A percentile compares a stretch with the other conserved stretches of the same genome.
These are phyloP conservation scores for Serrognathus titanus DNA, from an alignment of 2,888 invertebrate genomes.

Conservation along the genomic window DNA sequence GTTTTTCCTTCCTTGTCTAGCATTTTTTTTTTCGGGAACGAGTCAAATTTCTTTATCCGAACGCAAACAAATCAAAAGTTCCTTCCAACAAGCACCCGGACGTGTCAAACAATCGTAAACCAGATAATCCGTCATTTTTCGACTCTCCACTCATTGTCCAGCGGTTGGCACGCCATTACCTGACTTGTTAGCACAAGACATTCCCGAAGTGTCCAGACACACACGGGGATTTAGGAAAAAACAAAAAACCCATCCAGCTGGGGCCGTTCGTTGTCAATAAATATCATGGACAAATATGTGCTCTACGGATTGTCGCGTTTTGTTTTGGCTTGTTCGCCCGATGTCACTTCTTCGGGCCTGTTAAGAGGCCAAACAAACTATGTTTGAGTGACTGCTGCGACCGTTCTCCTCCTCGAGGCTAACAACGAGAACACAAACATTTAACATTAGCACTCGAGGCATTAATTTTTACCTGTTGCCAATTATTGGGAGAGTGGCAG, in stretches of 20 bases:
- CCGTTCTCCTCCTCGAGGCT: slow-evolving; percentile 7
- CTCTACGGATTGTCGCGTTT: slow-evolving; percentile 48
- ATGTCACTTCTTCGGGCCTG: slow-evolving; percentile 43
- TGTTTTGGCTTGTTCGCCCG: slow-evolving; percentile 44
- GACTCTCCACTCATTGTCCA: too few species aligned
- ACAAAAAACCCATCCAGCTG: slow-evolving; percentile 38
- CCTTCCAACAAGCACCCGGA: too few species aligned
- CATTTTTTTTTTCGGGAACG: too few species aligned
- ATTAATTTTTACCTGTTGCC: too few species aligned
- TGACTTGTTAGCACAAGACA: slow-evolving; percentile 12
- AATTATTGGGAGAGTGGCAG: too few species aligned
- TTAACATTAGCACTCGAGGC: not conserved
- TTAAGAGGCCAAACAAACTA: slow-evolving; percentile 38
- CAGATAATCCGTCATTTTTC: too few species aligned
- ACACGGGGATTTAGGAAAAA: slow-evolving; percentile 20
- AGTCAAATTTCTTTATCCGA: too few species aligned
- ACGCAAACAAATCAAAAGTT: too few species aligned
- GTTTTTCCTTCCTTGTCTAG: too few species aligned
- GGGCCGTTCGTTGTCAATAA: slow-evolving; percentile 42
- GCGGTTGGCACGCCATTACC: too few species aligned
- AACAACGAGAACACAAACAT: slow-evolving; percentile 16
- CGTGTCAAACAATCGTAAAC: too few species aligned
- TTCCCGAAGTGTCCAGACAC: slow-evolving; percentile 22
- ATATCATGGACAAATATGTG: slow-evolving; percentile 45
- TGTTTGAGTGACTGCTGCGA: slow-evolving; percentile 30